Conservation (phyloP, 2,113 vertebrate species). For the Polyodon spathula region DNA sequence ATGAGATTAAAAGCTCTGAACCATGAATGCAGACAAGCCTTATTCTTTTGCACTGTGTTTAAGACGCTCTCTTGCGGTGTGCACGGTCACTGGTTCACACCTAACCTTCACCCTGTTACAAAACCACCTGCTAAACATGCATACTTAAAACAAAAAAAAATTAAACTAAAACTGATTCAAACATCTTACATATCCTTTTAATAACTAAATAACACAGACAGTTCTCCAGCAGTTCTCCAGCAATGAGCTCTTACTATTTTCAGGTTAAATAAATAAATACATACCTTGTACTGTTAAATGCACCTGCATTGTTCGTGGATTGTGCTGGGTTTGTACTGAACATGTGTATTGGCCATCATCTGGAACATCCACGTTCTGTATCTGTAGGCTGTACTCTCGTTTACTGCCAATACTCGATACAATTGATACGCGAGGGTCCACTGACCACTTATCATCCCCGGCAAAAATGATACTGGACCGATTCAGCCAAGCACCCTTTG, state of each 20-base stretch:
- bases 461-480: slow-evolving; percentile 96
- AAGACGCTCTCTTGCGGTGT: no score
- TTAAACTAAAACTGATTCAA: no score
- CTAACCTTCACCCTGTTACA: no score
- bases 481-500: slow-evolving; percentile 97
- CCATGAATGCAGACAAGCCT: no score
- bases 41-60: no score
- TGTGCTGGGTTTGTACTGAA: slow-evolving; percentile 89
- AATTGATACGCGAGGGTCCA: slow-evolving; percentile 91
- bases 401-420: slow-evolving; percentile 70
- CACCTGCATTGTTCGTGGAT: slow-evolving; percentile 80
- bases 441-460: slow-evolving; percentile 92
- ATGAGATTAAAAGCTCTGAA: no score
- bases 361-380: slow-evolving; percentile 90
- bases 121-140: no score
- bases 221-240: no score
- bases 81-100: no score
- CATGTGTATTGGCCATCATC: slow-evolving; percentile 93
- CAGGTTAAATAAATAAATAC: slow-evolving; percentile 21
- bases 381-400: slow-evolving; percentile 94
- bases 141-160: no score
- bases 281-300: slow-evolving; percentile 90
- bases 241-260: neutral
- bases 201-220: no score
- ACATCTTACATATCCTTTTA: no score